These are phyloP conservation scores for Orthosia gothica DNA, from an alignment of 2,888 invertebrate species.

Conservation along the genomic window DNA sequence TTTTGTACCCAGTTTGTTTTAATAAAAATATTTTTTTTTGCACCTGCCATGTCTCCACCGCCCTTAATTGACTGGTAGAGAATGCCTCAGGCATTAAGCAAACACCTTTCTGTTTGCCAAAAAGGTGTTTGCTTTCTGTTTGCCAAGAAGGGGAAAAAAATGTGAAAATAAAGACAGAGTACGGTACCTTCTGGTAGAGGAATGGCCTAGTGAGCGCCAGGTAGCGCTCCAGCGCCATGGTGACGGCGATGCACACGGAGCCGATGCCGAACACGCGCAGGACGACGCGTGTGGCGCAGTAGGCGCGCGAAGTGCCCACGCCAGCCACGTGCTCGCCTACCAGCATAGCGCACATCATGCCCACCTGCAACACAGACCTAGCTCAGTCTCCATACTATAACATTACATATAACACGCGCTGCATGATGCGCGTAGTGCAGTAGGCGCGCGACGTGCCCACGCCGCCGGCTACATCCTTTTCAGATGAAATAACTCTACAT, in stretches of 20 bases:
- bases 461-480: constrained; percentile 79
- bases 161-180: background rate
- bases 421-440: constrained; percentile 94
- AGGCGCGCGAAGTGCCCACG: constrained; percentile 84
- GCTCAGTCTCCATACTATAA: background rate
- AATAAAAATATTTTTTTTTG: no score
- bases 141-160: no score
- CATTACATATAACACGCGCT: constrained; percentile 92
- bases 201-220: constrained; percentile 97
- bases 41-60: no score
- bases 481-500: no score
- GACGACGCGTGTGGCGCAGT: constrained; percentile 93
- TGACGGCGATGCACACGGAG: constrained; percentile 96
- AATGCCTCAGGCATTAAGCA: no score
- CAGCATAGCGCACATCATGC: constrained; percentile 94
- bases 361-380: constrained; percentile 85
- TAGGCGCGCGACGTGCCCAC: constrained; percentile 86
- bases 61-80: no score
- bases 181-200: constrained; percentile 95
- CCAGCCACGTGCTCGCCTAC: constrained; percentile 87
- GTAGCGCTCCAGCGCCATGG: constrained; percentile 97
- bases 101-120: no score
- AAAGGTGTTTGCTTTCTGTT: no score
- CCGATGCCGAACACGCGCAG: constrained; percentile 96
- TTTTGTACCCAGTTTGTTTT: no score